phyloP scores from a whole-genome alignment of 1,140 invertebrate species.

The Euschistus heros region DNA sequence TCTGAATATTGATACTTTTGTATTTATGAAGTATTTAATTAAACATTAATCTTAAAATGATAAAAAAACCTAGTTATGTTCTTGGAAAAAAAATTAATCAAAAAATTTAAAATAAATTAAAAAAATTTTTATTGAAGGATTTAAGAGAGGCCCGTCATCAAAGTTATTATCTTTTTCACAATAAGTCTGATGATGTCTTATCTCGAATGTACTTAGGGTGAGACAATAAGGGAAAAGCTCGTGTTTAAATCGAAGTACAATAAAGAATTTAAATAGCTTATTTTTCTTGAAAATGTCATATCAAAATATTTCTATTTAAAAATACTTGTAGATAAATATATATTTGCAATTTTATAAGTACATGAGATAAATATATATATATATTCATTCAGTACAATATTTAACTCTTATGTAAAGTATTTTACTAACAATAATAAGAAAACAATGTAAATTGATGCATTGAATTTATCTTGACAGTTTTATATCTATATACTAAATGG shows the following conservation, averaged over 20 bases:
- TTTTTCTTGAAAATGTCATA: slow-evolving; percentile 10
- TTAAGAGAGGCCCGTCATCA: neutral
- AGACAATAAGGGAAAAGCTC: slow-evolving; percentile 12
- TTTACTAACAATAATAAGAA: neutral
- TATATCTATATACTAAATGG: neutral
- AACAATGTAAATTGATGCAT: neutral
- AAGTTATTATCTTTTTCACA: no score
- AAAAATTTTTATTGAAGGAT: neutral
- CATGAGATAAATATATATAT: slow-evolving; percentile 2
- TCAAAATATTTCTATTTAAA: neutral
- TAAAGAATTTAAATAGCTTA: slow-evolving; percentile 13
- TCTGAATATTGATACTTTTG: no score
- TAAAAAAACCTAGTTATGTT: no score
- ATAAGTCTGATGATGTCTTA: no score
- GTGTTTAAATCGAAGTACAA: slow-evolving; percentile 12
- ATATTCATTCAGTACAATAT: slow-evolving; percentile 3
- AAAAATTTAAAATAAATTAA: neutral
- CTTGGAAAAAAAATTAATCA: neutral
- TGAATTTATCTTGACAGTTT: neutral
- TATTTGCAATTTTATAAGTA: slow-evolving; percentile 14
- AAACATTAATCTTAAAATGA: no score
- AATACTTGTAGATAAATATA: slow-evolving; percentile 1
- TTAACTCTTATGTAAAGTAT: slow-evolving; percentile 4
- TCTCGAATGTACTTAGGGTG: neutral
- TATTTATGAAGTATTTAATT: no score